Percentiles rank a stretch among this genome's conserved stretches.
Conservation (phyloP, 2,797 vertebrate genomes). For the Rhadinocentrus ornatus region DNA sequence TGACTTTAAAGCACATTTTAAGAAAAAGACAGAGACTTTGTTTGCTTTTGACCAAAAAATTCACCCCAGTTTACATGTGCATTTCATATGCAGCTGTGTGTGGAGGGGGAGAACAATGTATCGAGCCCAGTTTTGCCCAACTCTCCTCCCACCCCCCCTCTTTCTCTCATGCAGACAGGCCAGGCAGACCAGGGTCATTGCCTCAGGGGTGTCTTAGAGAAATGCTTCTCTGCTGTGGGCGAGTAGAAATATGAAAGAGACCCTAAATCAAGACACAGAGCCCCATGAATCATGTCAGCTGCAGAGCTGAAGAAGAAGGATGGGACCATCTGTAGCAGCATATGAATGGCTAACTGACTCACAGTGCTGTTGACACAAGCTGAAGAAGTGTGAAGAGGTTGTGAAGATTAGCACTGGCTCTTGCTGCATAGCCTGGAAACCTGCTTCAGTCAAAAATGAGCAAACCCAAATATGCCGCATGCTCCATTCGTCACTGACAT, state of each 20-base stretch:
- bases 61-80: neutral
- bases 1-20: conserved; percentile 21
- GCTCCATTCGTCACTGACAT: conserved; percentile 72
- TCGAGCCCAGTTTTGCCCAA: conserved; percentile 42
- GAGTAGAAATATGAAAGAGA: conserved; percentile 80
- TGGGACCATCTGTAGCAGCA: conserved; percentile 77
- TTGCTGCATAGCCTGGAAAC: conserved; percentile 59
- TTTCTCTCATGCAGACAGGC: conserved; percentile 57
- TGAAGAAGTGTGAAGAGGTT: conserved; percentile 78
- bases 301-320: conserved; percentile 76
- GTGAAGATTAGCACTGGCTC: conserved; percentile 71
- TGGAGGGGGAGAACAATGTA: conserved; percentile 3
- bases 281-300: conserved; percentile 82
- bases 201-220: conserved; percentile 78
- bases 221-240: conserved; percentile 78
- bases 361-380: conserved; percentile 76
- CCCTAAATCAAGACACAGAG: conserved; percentile 82
- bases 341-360: conserved; percentile 79
- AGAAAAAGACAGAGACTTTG: conserved; percentile 18
- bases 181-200: conserved; percentile 79
- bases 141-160: conserved; percentile 39
- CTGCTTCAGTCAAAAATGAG: conserved; percentile 62
- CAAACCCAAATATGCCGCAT: conserved; percentile 58
- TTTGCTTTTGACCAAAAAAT: conserved; percentile 36
- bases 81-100: neutral